Percentiles rank a stretch among this genome's conserved stretches.
Evolutionary conservation across 2,888 invertebrate genomes (phyloP).

Genomic region (Hypolimnas misippus): DNA sequence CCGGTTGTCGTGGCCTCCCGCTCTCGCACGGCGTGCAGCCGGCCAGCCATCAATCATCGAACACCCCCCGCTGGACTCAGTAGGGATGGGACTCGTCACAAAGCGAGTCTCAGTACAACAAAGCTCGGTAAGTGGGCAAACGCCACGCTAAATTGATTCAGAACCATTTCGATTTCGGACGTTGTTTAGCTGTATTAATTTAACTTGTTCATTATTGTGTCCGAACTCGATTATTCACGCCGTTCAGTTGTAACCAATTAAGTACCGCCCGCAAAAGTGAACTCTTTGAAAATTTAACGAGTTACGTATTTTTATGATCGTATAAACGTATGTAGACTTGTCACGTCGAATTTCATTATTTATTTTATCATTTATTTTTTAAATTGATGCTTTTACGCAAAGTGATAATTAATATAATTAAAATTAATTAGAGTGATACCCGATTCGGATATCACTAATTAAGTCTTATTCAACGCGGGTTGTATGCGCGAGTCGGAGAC

Average conservation of each 20-base stretch:
- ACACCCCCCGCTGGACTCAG: conserved; percentile 77
- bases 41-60: conserved; percentile 81
- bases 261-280: conserved; percentile 9
- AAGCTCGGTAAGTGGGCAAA: conserved; percentile 81
- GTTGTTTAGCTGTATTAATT: conserved; percentile 66
- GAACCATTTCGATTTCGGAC: conserved; percentile 63
- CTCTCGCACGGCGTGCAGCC: conserved; percentile 65
- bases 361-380: neutral
- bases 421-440: conserved; percentile 40
- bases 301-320: conserved; percentile 8
- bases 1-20: conserved; percentile 54
- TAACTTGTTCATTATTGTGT: conserved; percentile 45
- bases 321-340: neutral
- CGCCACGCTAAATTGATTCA: conserved; percentile 77
- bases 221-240: conserved; percentile 29
- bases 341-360: conserved; percentile 1
- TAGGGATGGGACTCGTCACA: conserved; percentile 80
- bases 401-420: conserved; percentile 36
- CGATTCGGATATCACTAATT: conserved; percentile 43
- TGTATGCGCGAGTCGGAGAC: conserved; percentile 30
- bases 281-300: conserved; percentile 8
- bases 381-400: conserved; percentile 20
- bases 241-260: conserved; percentile 19
- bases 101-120: conserved; percentile 65
- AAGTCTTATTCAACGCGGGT: conserved; percentile 38